phyloP scores from a whole-genome alignment of 2,113 vertebrate species.

The Clarias magur region DNA sequence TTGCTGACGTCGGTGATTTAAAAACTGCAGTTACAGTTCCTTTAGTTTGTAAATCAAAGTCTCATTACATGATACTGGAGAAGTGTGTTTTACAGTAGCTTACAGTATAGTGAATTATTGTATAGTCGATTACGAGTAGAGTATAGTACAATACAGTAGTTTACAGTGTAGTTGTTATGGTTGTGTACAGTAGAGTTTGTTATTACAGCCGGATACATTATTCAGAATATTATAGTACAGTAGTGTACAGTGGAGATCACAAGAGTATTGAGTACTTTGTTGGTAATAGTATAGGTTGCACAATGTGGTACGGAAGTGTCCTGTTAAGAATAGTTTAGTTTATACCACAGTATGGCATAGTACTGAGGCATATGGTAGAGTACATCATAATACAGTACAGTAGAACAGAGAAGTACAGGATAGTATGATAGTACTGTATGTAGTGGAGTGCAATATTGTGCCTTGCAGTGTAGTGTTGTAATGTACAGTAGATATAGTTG shows the following conservation, averaged over 20 bases:
- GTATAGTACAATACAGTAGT: background rate
- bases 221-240: background rate
- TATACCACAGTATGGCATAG: background rate
- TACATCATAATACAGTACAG: too few species aligned
- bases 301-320: background rate
- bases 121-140: background rate
- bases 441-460: background rate
- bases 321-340: background rate
- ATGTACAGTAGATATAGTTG: too few species aligned
- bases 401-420: too few species aligned
- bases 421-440: background rate
- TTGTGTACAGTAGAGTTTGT: background rate
- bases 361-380: background rate
- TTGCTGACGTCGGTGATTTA: background rate
- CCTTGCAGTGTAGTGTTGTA: too few species aligned
- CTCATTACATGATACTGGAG: background rate
- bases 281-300: background rate
- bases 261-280: background rate
- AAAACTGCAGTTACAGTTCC: background rate
- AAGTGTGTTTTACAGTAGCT: background rate
- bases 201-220: background rate
- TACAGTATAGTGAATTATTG: background rate
- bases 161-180: background rate
- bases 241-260: background rate
- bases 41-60: background rate